phyloP scores from a whole-genome alignment of 2,888 invertebrate genomes.

The Drosophila anceps region DNA sequence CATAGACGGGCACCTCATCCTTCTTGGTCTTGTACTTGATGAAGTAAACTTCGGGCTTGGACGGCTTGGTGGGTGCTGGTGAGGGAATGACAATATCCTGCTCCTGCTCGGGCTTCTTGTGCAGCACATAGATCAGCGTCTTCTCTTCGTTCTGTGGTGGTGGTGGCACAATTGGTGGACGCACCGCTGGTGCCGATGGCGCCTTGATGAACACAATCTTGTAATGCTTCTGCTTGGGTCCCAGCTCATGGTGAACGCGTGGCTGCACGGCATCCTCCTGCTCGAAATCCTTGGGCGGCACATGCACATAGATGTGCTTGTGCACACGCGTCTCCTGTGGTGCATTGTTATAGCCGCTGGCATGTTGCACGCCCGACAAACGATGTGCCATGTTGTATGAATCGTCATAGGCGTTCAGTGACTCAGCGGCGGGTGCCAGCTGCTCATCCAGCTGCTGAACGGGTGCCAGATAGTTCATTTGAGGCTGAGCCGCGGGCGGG shows the following conservation, averaged over 20 bases:
- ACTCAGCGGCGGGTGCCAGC: constrained; percentile 47
- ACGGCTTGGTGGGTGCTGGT: constrained; percentile 91
- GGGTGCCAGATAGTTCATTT: constrained; percentile 67
- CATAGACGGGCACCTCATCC: constrained; percentile 82
- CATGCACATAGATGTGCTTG: constrained; percentile 85
- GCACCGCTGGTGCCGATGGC: constrained; percentile 91
- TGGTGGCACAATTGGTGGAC: constrained; percentile 91
- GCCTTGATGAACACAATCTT: constrained; percentile 97
- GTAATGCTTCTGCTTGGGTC: constrained; percentile 93
- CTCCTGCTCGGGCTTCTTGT: constrained; percentile 93
- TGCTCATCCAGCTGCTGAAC: constrained; percentile 56
- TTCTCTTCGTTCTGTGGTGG: constrained; percentile 94
- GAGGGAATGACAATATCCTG: constrained; percentile 92
- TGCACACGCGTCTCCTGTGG: constrained; percentile 78
- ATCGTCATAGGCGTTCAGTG: constrained; percentile 65
- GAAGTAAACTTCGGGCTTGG: constrained; percentile 96
- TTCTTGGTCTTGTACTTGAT: constrained; percentile 86
- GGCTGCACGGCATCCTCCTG: constrained; percentile 81
- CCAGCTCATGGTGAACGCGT: constrained; percentile 81
- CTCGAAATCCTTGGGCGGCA: constrained; percentile 83
- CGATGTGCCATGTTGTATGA: constrained; percentile 82
- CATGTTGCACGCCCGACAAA: constrained; percentile 71
- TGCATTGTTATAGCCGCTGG: constrained; percentile 75
- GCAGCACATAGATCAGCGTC: constrained; percentile 94
- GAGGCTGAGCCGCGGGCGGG: constrained; percentile 38